phyloP scores from a whole-genome alignment of 2,888 invertebrate genomes.

The Kuschelorhynchus macadamiae region DNA sequence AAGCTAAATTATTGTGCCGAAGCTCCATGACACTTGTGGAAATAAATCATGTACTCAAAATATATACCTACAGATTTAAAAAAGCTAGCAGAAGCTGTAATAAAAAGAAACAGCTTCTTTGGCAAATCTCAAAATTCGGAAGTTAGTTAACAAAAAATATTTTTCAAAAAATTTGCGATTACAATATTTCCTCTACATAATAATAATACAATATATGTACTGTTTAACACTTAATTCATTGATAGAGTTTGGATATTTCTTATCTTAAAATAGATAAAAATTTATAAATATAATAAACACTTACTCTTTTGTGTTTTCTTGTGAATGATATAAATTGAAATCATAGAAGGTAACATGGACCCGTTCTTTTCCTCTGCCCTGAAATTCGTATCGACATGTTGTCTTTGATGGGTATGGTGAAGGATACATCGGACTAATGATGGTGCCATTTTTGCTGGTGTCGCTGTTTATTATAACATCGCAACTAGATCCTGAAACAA shows the following conservation, averaged over 20 bases:
- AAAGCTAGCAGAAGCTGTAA: too few relatives aligned
- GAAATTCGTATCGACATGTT: conserved; percentile 91
- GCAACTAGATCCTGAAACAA: conserved; percentile 80
- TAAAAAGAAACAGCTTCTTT: too few relatives aligned
- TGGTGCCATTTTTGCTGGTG: conserved; percentile 84
- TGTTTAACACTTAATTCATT: too few relatives aligned
- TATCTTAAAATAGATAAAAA: neutral
- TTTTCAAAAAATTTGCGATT: too few relatives aligned
- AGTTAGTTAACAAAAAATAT: too few relatives aligned
- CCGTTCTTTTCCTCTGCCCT: conserved; percentile 86
- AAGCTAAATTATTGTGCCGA: too few relatives aligned
- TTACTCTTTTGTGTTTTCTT: conserved; percentile 76
- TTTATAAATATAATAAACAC: conserved; percentile 61
- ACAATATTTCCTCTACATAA: too few relatives aligned
- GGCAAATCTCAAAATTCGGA: too few relatives aligned
- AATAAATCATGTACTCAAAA: too few relatives aligned
- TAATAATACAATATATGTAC: too few relatives aligned
- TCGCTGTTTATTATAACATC: conserved; percentile 85
- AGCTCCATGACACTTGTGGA: too few relatives aligned
- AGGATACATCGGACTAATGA: conserved; percentile 90
- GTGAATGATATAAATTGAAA: conserved; percentile 82
- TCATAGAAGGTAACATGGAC: conserved; percentile 89
- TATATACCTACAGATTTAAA: too few relatives aligned
- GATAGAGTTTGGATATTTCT: conserved; percentile 21
- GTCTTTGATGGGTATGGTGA: conserved; percentile 84